A percentile compares a stretch with the other conserved stretches of the same genome.
These are phyloP conservation scores for Planococcus citri DNA, from an alignment of 1,140 invertebrate species.

Conservation along the genomic window DNA sequence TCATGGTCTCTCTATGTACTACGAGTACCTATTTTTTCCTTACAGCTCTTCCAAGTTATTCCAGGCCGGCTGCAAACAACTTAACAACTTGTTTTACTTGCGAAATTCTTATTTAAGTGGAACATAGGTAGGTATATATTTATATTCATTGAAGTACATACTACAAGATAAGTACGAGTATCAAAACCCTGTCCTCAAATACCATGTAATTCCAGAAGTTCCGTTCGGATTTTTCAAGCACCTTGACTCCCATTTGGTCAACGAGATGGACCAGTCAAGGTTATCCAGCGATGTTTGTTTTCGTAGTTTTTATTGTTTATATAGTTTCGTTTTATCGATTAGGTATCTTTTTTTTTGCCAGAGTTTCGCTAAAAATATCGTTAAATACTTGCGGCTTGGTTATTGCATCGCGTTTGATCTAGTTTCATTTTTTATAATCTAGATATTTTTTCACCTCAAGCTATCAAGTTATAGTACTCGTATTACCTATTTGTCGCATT, in stretches of 20 bases:
- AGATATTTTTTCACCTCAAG: no score
- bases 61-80: neutral
- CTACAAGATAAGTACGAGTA: no score
- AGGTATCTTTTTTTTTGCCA: no score
- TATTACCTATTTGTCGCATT: no score
- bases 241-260: neutral
- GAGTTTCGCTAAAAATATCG: no score
- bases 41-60: neutral
- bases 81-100: neutral
- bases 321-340: no score
- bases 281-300: neutral
- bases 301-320: no score
- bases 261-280: neutral
- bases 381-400: no score
- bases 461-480: no score
- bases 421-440: no score
- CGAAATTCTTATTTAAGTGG: neutral
- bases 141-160: neutral
- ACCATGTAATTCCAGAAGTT: neutral
- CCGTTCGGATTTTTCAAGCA: neutral
- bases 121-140: no score
- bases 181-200: neutral
- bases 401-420: no score
- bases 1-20: neutral
- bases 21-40: neutral